Conservation (phyloP, 2,888 invertebrate genomes). For the Callyntrura guangdongensis region DNA sequence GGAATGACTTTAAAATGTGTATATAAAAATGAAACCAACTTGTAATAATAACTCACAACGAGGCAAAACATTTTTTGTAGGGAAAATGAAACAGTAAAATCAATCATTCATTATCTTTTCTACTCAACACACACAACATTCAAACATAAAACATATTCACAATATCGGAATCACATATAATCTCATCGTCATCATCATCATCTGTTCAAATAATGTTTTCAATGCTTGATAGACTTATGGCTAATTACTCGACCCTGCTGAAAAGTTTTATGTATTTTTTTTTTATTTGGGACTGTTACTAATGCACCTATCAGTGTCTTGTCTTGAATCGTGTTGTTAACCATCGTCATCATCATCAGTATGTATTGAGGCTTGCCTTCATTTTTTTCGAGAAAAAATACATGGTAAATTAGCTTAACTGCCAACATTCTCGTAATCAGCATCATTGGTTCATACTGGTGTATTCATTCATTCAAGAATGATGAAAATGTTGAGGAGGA, state of each 20-base stretch:
- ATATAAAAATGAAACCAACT: neutral
- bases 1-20: constrained; percentile 10
- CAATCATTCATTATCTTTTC: constrained; percentile 48
- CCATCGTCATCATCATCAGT: neutral
- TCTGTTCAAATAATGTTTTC: neutral
- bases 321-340: constrained; percentile 12
- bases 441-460: constrained; percentile 9
- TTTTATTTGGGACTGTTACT: constrained; percentile 45
- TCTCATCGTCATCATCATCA: neutral
- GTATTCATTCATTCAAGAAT: constrained; percentile 47
- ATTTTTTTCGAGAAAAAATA: neutral
- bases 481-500: constrained; percentile 29
- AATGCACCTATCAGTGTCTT: constrained; percentile 4
- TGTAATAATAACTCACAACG: neutral
- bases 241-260: constrained; percentile 76
- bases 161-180: constrained; percentile 19
- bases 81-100: constrained; percentile 7
- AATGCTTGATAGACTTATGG: constrained; percentile 32
- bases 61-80: neutral
- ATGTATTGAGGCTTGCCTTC: neutral
- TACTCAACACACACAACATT: neutral
- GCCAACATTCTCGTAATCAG: constrained; percentile 5
- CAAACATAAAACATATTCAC: neutral
- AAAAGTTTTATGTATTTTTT: constrained; percentile 56
- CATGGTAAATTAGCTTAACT: constrained; percentile 48